phyloP scores from a whole-genome alignment of 2,797 vertebrate species.

The Tarsius wallacei region DNA sequence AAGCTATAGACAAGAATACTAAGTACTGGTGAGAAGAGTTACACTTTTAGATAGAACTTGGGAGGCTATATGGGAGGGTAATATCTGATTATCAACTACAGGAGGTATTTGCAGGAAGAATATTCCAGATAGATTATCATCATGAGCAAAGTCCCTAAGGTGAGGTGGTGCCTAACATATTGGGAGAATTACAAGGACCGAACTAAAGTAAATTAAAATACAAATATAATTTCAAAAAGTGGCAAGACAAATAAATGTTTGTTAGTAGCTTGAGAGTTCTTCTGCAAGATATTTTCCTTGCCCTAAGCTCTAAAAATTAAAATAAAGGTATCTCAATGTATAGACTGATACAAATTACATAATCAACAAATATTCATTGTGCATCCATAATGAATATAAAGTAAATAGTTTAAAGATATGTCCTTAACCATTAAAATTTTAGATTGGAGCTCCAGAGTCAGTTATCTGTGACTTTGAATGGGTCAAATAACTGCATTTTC shows the following conservation, averaged over 20 bases:
- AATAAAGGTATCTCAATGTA: neutral
- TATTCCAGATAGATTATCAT: neutral
- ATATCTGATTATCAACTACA: neutral
- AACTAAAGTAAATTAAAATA: neutral
- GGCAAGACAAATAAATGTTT: neutral
- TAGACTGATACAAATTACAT: neutral
- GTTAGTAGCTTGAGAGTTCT: neutral
- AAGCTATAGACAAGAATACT: neutral
- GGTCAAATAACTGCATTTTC: neutral
- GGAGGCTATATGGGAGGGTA: neutral
- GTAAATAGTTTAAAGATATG: neutral
- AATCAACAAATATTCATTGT: neutral
- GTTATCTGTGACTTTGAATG: neutral
- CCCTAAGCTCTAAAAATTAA: neutral
- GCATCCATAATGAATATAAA: neutral
- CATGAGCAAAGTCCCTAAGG: neutral
- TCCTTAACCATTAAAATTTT: neutral
- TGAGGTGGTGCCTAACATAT: too few species aligned
- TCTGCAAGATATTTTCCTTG: neutral
- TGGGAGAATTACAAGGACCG: neutral
- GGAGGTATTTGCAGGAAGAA: neutral
- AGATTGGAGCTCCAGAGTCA: neutral
- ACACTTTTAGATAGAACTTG: neutral
- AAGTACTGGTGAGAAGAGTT: neutral
- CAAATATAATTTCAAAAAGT: slow-evolving; percentile 4